phyloP scores from a whole-genome alignment of 2,797 vertebrate genomes.

The Anolis apletophallus region DNA sequence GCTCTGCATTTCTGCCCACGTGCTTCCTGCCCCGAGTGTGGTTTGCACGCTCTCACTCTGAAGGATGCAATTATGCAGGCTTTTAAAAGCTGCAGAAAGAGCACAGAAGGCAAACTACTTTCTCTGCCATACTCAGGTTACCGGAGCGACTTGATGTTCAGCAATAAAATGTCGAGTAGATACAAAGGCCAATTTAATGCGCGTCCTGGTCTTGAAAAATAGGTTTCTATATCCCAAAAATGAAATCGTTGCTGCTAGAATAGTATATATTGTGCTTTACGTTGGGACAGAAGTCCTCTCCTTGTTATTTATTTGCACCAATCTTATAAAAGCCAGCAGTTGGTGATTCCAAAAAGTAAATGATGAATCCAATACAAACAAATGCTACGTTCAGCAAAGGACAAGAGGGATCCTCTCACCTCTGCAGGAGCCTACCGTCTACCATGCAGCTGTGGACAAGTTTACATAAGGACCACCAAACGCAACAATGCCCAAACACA shows the following conservation, averaged over 20 bases:
- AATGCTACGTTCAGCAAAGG: too few relatives aligned
- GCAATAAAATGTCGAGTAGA: background rate
- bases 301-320: too few relatives aligned
- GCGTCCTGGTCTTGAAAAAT: rapidly evolving
- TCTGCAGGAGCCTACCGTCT: too few relatives aligned
- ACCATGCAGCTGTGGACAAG: too few relatives aligned
- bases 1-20: conserved; percentile 54
- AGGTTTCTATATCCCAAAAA: too few relatives aligned
- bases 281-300: background rate
- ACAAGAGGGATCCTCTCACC: too few relatives aligned
- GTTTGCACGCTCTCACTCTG: conserved; percentile 56
- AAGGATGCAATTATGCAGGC: conserved; percentile 38
- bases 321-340: background rate
- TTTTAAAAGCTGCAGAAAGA: conserved; percentile 57
- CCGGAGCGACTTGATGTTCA: conserved; percentile 12
- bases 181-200: too few relatives aligned
- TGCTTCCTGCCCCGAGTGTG: conserved; percentile 19
- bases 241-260: background rate
- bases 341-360: too few relatives aligned
- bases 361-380: too few relatives aligned
- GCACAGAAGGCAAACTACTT: conserved; percentile 27
- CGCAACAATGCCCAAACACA: too few relatives aligned
- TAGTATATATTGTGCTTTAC: background rate
- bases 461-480: too few relatives aligned
- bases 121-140: conserved; percentile 33